Evolutionary conservation across 2,888 invertebrate species (phyloP).

Genomic region (Parnassius mnemosyne): DNA sequence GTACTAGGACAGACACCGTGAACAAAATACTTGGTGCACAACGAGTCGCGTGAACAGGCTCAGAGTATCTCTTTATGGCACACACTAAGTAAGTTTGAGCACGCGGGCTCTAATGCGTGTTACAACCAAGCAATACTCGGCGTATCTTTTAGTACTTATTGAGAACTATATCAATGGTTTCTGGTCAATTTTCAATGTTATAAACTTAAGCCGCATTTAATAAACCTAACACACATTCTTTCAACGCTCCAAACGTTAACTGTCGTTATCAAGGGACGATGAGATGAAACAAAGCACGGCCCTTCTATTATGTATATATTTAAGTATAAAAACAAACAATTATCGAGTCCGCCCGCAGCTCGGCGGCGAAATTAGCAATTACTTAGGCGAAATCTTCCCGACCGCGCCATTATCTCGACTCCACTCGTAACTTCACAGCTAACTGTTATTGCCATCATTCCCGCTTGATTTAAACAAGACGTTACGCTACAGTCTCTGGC

Average conservation of each 20-base stretch:
- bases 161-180: too few species aligned
- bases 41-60: too few species aligned
- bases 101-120: too few species aligned
- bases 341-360: conserved; percentile 46
- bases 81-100: too few species aligned
- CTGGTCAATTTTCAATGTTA: too few species aligned
- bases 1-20: too few species aligned
- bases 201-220: neutral
- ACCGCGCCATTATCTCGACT: conserved; percentile 62
- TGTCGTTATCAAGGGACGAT: neutral
- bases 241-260: conserved; percentile 1
- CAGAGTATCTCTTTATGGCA: too few species aligned
- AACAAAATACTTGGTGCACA: too few species aligned
- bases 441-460: conserved; percentile 75
- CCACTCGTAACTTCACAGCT: conserved; percentile 61
- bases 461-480: conserved; percentile 75
- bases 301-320: conserved; percentile 31
- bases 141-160: too few species aligned
- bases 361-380: conserved; percentile 69
- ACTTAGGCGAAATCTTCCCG: conserved; percentile 65
- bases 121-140: too few species aligned
- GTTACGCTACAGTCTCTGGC: conserved; percentile 51
- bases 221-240: neutral
- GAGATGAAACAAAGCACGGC: conserved; percentile 9
- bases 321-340: conserved; percentile 66